phyloP scores from a whole-genome alignment of 2,888 invertebrate species.

The Heliconius sara region DNA sequence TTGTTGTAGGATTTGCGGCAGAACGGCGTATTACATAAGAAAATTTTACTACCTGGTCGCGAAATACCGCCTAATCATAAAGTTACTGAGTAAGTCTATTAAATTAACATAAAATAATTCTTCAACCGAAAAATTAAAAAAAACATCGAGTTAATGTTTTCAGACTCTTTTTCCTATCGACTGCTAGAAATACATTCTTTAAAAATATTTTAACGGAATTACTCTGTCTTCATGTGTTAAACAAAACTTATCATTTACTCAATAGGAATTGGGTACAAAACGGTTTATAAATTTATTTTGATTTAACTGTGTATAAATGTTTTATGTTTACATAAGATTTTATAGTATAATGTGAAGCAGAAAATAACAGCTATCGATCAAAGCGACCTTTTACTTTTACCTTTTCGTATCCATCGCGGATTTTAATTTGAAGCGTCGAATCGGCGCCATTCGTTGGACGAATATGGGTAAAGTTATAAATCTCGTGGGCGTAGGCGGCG shows the following conservation, averaged over 20 bases:
- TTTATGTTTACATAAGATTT: conserved; percentile 2
- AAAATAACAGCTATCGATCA: conserved; percentile 74
- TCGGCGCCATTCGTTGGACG: conserved; percentile 81
- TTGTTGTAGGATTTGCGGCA: conserved; percentile 71
- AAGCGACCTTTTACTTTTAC: conserved; percentile 57
- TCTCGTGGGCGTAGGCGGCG: conserved; percentile 71
- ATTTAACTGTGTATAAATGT: background rate
- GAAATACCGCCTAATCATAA: conserved; percentile 69
- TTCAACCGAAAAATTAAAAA: background rate
- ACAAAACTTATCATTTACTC: background rate
- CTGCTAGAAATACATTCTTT: too few relatives aligned
- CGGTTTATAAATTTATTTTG: background rate
- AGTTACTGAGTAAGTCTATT: conserved; percentile 71
- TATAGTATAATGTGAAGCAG: conserved; percentile 68
- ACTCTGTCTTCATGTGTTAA: background rate
- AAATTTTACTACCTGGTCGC: conserved; percentile 76
- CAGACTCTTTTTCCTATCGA: too few relatives aligned
- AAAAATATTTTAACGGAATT: background rate
- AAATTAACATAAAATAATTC: conserved; percentile 4
- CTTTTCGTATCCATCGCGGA: conserved; percentile 75
- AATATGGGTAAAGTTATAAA: conserved; percentile 84
- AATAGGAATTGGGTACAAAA: background rate
- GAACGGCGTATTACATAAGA: conserved; percentile 70
- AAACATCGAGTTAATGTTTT: too few relatives aligned
- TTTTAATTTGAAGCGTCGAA: conserved; percentile 81